Evolutionary conservation across 2,797 vertebrate genomes (phyloP), one percentile per base, ranked within the genome.

Genomic region (Pipistrellus kuhlii): DNA sequence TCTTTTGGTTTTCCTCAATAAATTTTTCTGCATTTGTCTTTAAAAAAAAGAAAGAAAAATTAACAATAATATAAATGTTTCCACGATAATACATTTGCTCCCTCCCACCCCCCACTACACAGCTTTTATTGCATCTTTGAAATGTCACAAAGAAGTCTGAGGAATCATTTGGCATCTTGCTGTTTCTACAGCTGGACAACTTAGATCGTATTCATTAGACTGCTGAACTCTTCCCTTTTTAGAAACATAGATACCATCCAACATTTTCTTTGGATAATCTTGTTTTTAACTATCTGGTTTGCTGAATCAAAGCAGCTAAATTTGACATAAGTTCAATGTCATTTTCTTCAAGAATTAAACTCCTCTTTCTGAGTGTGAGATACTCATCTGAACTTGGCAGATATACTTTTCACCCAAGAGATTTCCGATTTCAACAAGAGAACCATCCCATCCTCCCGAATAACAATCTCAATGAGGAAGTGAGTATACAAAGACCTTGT

Each of bases 1-100:
- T 92, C 66, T 84, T 96, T 68, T 13, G 78, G 85, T 97, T 98
- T 94, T 98, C 96, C 59, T 97, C 95, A 62, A 69, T 62, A 94
- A 97, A 91, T 89, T 48, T 53, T 91, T 97, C 93, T 0, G 90
- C 97, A 92, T 97, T 97, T 62, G 48, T 97, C 92, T 96, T 97
- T 71, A 41, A 82, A 94, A 82, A 75, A 57, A 41, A n/a, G n/a
- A n/a, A 85, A 32, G 66, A 75, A 41, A 75, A 81, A 69, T 55
- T 18, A 86, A 38, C 20, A 76, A 85, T 27, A 30, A 38, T 59
- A 88, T 12, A 69, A n/a, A 25, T 41, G 41, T 88, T 62, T 44
- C 14, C 8, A 23, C 0, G 1, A 48, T 55, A 75, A 75, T n/a
- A 46, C 55, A 32, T 62, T 48, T 55, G 51, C 51, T 53, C 6